Evolutionary conservation across 1,140 invertebrate genomes (phyloP).

Genomic region (Neodiprion lecontei): DNA sequence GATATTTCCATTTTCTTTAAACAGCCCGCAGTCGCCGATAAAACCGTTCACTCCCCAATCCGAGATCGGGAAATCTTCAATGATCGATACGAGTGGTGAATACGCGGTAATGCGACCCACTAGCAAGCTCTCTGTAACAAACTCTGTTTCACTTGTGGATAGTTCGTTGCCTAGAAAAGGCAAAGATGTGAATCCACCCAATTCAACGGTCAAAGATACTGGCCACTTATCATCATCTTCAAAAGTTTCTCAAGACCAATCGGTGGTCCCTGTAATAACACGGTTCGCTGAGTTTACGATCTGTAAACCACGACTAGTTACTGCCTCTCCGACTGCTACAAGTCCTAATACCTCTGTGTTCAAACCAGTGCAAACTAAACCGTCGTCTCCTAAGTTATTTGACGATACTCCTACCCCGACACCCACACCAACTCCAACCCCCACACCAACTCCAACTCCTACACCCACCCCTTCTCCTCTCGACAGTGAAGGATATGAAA

Average conservation of each 20-base stretch:
- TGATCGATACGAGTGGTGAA: slow-evolving; percentile 35
- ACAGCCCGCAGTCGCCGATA: slow-evolving; percentile 66
- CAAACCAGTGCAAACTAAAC: slow-evolving; percentile 44
- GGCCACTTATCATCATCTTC: background rate
- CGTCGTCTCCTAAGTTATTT: slow-evolving; percentile 45
- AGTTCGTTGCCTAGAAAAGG: slow-evolving; percentile 24
- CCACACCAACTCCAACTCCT: slow-evolving; percentile 51
- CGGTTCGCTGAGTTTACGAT: slow-evolving; percentile 42
- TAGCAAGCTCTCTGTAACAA: slow-evolving; percentile 36
- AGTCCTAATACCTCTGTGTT: slow-evolving; percentile 52
- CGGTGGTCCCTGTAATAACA: slow-evolving; percentile 33
- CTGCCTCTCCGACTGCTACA: slow-evolving; percentile 41
- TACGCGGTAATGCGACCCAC: slow-evolving; percentile 48
- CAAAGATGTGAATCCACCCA: slow-evolving; percentile 45
- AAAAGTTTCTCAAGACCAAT: background rate
- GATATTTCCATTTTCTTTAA: slow-evolving; percentile 68
- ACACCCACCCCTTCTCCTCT: slow-evolving; percentile 47
- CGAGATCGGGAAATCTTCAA: slow-evolving; percentile 28
- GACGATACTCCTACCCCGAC: slow-evolving; percentile 53
- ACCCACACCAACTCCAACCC: slow-evolving; percentile 56
- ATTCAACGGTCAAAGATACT: slow-evolving; percentile 26
- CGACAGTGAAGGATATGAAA: slow-evolving; percentile 50
- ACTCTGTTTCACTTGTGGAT: slow-evolving; percentile 25
- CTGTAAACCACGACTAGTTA: slow-evolving; percentile 45
- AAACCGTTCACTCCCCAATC: slow-evolving; percentile 52